Conservation (phyloP, 2,888 invertebrate species). For the Acleris sparsana region DNA sequence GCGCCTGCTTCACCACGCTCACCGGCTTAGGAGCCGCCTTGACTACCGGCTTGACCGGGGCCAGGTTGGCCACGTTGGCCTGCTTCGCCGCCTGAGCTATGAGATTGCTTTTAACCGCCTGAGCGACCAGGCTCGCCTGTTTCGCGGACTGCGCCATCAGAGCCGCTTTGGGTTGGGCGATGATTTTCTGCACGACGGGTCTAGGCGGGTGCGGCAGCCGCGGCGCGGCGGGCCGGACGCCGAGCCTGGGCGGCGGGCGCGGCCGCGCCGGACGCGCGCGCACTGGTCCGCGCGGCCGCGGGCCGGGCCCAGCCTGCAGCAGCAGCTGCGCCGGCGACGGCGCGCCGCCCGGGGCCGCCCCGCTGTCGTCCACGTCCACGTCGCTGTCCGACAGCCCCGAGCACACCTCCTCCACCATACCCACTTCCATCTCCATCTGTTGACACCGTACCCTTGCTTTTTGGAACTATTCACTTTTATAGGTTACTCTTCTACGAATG, state of each 20-base stretch:
- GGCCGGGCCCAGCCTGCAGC: conserved; percentile 64
- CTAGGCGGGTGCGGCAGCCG: conserved; percentile 5
- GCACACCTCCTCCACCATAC: conserved; percentile 58
- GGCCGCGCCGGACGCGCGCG: no score
- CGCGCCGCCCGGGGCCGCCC: conserved; percentile 46
- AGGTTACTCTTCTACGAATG: no score
- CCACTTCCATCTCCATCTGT: conserved; percentile 60
- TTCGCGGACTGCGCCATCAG: conserved; percentile 62
- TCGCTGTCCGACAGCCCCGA: conserved; percentile 74
- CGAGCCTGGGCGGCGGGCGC: no score
- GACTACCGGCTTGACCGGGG: conserved; percentile 40
- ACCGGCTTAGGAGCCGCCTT: conserved; percentile 34
- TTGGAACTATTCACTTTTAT: no score
- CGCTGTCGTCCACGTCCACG: conserved; percentile 73
- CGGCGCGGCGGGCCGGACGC: no score
- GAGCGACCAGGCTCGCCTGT: conserved; percentile 56
- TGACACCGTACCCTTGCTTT: neutral
- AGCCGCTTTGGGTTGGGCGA: conserved; percentile 42
- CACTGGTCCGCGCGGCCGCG: no score
- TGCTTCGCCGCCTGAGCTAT: conserved; percentile 41
- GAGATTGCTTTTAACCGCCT: conserved; percentile 48
- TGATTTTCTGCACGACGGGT: conserved; percentile 24
- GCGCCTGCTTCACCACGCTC: conserved; percentile 31
- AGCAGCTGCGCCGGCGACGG: conserved; percentile 72
- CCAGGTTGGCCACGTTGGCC: conserved; percentile 24